Conservation (phyloP, 2,797 vertebrate genomes). For the Adelosebastes latens region DNA sequence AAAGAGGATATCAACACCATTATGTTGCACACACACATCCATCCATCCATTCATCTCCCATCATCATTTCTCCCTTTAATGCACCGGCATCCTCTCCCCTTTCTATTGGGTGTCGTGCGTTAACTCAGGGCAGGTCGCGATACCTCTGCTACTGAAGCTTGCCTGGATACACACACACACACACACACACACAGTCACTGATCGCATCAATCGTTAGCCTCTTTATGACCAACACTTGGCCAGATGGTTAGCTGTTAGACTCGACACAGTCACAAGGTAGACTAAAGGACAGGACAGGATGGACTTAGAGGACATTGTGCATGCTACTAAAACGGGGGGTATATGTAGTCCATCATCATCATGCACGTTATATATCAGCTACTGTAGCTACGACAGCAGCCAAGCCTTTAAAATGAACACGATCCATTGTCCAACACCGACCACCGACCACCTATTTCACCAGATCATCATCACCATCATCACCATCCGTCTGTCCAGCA, state of each 20-base stretch:
- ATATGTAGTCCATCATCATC: conserved; percentile 5
- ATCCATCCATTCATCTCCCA: conserved; percentile 23
- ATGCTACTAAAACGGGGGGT: conserved; percentile 12
- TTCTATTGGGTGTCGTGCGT: conserved; percentile 13
- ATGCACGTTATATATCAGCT: conserved; percentile 5
- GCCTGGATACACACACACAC: conserved; percentile 26
- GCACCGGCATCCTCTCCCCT: conserved; percentile 41
- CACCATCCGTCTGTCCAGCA: background rate
- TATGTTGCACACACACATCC: conserved; percentile 17
- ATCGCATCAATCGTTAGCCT: conserved; percentile 37
- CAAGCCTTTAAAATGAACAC: background rate
- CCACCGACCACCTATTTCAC: background rate
- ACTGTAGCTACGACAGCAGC: background rate
- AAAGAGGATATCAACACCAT: background rate
- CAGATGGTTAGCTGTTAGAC: conserved; percentile 7
- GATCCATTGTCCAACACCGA: background rate
- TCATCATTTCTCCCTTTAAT: background rate
- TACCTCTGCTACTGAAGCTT: conserved; percentile 46
- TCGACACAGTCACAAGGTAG: background rate
- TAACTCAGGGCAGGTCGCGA: conserved; percentile 44
- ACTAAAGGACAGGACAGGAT: background rate
- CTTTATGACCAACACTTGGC: conserved; percentile 17
- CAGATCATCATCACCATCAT: background rate
- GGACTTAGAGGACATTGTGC: conserved; percentile 26
- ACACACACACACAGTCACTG: background rate